phyloP scores from a whole-genome alignment of 2,113 vertebrate species.

The Oreotrochilus melanogaster region DNA sequence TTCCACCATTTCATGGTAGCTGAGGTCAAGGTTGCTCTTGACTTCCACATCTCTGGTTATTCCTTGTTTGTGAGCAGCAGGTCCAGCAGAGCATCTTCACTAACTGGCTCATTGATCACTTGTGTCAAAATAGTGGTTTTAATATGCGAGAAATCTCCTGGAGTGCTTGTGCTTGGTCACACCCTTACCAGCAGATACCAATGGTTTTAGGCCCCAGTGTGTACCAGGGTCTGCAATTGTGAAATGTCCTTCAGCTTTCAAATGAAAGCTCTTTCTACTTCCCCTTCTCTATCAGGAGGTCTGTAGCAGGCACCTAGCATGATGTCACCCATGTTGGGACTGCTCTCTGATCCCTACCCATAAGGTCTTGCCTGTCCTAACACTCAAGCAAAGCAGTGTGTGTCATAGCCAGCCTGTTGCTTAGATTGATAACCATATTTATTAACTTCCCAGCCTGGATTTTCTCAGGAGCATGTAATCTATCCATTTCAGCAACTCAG shows the following conservation, averaged over 20 bases:
- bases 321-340: neutral
- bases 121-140: neutral
- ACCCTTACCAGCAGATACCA: neutral
- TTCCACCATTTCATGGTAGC: neutral
- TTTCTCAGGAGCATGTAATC: neutral
- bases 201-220: neutral
- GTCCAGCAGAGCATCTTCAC: neutral
- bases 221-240: fast-evolving
- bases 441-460: neutral
- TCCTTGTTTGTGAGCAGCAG: neutral
- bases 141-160: neutral
- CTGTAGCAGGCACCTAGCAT: neutral
- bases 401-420: neutral
- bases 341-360: neutral
- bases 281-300: neutral
- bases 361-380: neutral
- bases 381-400: neutral
- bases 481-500: neutral
- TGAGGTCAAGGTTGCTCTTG: neutral
- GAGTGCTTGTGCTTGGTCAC: neutral
- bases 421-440: neutral
- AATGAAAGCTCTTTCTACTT: neutral
- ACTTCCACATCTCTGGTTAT: neutral
- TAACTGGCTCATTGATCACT: neutral
- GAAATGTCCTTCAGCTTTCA: neutral